These are phyloP conservation scores for Torymus texanus DNA, from an alignment of 2,888 invertebrate species.

Conservation along the genomic window DNA sequence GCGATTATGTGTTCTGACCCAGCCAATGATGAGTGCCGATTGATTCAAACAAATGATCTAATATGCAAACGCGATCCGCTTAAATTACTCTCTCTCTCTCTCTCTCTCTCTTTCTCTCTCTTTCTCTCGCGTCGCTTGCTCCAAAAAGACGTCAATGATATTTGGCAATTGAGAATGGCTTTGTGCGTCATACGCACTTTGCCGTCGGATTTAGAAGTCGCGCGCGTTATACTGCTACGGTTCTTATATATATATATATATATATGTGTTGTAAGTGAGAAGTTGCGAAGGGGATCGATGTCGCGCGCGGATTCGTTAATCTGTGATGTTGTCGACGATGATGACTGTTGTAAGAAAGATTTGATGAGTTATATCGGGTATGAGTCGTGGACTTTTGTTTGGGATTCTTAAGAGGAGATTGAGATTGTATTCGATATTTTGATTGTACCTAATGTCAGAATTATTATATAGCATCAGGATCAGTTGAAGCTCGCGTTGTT, in stretches of 20 bases:
- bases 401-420: no score
- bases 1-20: slow-evolving; percentile 39
- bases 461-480: no score
- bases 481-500: no score
- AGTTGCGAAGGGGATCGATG: no score
- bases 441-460: no score
- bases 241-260: no score
- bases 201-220: slow-evolving; percentile 6
- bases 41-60: slow-evolving; percentile 51
- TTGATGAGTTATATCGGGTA: no score
- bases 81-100: slow-evolving; percentile 32
- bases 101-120: slow-evolving; percentile 3
- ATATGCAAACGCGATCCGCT: slow-evolving; percentile 42
- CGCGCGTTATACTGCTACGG: no score
- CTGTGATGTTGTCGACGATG: background rate
- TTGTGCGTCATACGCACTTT: slow-evolving; percentile 52
- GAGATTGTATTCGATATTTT: no score
- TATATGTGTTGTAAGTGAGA: no score
- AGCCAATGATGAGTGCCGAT: slow-evolving; percentile 43
- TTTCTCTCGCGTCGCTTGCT: background rate
- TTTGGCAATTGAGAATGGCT: slow-evolving; percentile 65
- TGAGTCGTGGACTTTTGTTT: no score
- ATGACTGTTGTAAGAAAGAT: background rate
- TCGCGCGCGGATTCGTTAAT: slow-evolving; percentile 19
- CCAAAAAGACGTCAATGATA: slow-evolving; percentile 59